A percentile compares a stretch with the other conserved stretches of the same genome.
Conservation (phyloP, 2,888 invertebrate genomes). For the Spodoptera picta region DNA sequence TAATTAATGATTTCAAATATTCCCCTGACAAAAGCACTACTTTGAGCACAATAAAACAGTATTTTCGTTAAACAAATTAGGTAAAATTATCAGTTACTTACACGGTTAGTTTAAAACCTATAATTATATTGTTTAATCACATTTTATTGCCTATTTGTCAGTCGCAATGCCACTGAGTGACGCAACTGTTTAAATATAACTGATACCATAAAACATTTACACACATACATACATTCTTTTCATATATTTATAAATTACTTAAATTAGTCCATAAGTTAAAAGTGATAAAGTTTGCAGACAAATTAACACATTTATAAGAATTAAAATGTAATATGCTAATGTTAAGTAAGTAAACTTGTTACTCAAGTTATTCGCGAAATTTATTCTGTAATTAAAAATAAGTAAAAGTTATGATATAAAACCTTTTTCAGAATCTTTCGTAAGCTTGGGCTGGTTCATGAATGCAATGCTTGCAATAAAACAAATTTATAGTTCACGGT, state of each 20-base stretch:
- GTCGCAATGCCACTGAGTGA: slow-evolving; percentile 24
- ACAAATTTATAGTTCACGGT: too few relatives aligned
- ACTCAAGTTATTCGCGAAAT: slow-evolving; percentile 7
- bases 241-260: too few relatives aligned
- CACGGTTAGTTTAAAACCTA: slow-evolving; percentile 4
- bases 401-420: slow-evolving; percentile 13
- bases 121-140: not conserved
- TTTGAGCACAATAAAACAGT: too few relatives aligned
- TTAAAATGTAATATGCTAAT: not conserved
- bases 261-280: not conserved
- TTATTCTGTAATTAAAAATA: slow-evolving; percentile 21
- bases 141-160: slow-evolving; percentile 16
- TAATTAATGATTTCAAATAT: too few relatives aligned
- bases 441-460: not conserved
- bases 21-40: too few relatives aligned
- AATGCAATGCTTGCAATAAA: too few relatives aligned
- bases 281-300: not conserved
- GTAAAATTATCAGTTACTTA: not conserved
- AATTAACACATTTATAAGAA: slow-evolving; percentile 10
- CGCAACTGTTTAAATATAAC: slow-evolving; percentile 35
- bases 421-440: slow-evolving; percentile 9
- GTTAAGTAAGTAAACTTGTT: not conserved
- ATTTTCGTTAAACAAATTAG: too few relatives aligned
- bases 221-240: slow-evolving; percentile 20
- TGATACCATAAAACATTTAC: slow-evolving; percentile 10